Conservation (phyloP, 2,113 vertebrate genomes). For the Cygnus buccinator region DNA sequence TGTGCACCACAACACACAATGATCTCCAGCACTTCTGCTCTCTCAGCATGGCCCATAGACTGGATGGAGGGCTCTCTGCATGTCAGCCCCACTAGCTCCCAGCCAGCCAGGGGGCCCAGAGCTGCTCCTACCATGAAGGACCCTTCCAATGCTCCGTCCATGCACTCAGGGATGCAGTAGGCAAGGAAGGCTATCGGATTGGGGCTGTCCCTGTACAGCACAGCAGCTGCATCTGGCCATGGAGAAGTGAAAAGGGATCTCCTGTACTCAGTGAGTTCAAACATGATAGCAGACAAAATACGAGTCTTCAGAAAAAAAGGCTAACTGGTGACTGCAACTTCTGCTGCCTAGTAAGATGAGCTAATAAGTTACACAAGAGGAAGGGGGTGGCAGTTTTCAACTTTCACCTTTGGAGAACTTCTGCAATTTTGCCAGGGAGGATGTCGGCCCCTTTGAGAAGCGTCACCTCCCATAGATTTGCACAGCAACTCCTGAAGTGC, state of each 20-base stretch:
- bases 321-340: background rate
- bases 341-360: background rate
- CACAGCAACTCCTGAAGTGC: background rate
- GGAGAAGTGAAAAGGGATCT: background rate
- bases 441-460: background rate
- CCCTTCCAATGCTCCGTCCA: fast-evolving
- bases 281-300: background rate
- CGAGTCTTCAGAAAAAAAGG: background rate
- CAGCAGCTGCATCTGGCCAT: background rate
- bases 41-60: background rate
- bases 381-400: background rate
- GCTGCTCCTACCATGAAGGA: background rate
- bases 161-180: background rate
- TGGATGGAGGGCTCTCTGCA: background rate
- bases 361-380: background rate
- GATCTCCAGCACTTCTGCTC: background rate
- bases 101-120: background rate
- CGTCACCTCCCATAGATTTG: background rate
- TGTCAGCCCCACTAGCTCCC: fast-evolving
- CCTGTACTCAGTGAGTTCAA: background rate
- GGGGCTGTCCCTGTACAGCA: background rate
- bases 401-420: background rate
- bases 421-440: background rate
- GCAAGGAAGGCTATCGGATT: background rate
- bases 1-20: background rate